Evolutionary conservation across 2,888 invertebrate species (phyloP).

Genomic region (Agriopis marginaria): DNA sequence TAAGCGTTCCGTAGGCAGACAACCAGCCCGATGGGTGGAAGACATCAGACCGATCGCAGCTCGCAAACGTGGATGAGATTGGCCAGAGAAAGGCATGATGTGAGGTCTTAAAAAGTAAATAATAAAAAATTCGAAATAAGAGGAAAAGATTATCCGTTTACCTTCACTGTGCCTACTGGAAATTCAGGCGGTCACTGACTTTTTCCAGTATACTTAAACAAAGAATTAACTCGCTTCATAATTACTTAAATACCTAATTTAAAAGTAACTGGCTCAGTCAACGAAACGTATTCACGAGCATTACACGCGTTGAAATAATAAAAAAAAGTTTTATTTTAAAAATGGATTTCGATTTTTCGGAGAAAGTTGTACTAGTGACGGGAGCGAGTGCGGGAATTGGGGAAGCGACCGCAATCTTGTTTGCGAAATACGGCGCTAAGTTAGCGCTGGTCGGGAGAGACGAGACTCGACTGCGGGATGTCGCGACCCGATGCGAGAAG

Average conservation of each 20-base stretch:
- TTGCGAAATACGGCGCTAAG: constrained; percentile 56
- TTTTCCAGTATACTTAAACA: not conserved
- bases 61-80: too few species aligned
- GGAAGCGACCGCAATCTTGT: constrained; percentile 55
- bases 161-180: not conserved
- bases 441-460: constrained; percentile 57
- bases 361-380: constrained; percentile 61
- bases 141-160: too few species aligned
- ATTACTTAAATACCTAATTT: not conserved
- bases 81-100: too few species aligned
- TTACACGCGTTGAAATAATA: not conserved
- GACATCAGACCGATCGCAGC: too few species aligned
- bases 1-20: too few species aligned
- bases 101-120: too few species aligned
- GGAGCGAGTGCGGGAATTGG: constrained; percentile 65
- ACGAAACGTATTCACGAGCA: not conserved
- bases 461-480: constrained; percentile 50
- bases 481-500: constrained; percentile 50
- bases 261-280: not conserved
- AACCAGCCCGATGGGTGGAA: too few species aligned
- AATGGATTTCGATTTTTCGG: constrained; percentile 52
- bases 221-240: not conserved
- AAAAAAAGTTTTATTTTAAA: not conserved
- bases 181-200: not conserved
- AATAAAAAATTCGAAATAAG: too few species aligned